Evolutionary conservation across 37 sponge, comb jelly and placozoan species (phyloP).

Genomic region (Chondrilla cf. caribensis): DNA sequence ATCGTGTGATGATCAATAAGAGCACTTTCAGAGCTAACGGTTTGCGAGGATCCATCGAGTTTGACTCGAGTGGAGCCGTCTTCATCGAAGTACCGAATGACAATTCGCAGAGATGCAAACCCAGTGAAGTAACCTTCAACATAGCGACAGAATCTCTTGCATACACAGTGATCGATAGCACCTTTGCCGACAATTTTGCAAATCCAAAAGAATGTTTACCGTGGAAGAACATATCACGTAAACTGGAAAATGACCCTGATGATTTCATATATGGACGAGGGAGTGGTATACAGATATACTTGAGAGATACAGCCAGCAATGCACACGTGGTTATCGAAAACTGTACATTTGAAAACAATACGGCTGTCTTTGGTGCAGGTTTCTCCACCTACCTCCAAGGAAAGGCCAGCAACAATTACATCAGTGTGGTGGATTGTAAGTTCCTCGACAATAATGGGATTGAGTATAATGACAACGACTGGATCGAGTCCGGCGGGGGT

Average conservation of each 20-base stretch:
- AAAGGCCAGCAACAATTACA: not conserved
- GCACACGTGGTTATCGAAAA: not conserved
- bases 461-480: not conserved
- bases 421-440: not conserved
- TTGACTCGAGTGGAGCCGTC: not conserved
- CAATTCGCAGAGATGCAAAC: too few species aligned
- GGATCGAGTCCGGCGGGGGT: constrained; percentile 12
- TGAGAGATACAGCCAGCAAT: not conserved
- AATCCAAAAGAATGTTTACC: too few species aligned
- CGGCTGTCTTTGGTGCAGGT: constrained; percentile 8
- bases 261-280: not conserved
- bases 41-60: not conserved
- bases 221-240: too few species aligned
- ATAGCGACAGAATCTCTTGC: too few species aligned
- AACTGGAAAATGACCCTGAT: not conserved
- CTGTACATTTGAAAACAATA: constrained; percentile 2
- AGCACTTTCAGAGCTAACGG: not conserved
- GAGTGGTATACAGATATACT: not conserved
- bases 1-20: not conserved
- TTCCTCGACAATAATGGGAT: not conserved
- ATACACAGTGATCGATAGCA: too few species aligned
- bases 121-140: too few species aligned
- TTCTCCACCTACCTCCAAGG: not conserved
- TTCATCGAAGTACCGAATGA: not conserved
- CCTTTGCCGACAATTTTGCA: not conserved